These are phyloP conservation scores for Montipora foliosa DNA, from an alignment of 64 coral and sea anemone genomes.

Conservation along the genomic window DNA sequence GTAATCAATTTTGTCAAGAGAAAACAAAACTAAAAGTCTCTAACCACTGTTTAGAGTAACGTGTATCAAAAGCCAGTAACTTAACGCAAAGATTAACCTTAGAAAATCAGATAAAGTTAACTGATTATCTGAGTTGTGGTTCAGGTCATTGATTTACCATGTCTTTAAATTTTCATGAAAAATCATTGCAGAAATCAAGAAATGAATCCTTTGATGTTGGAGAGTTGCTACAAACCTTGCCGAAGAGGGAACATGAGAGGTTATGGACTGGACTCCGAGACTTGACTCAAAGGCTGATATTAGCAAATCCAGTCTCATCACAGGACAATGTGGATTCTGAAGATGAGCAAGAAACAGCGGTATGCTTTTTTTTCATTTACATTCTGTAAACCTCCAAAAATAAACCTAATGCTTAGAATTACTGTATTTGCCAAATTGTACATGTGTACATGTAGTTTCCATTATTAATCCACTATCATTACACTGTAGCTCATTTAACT, in stretches of 20 bases:
- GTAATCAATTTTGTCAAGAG: too few species aligned
- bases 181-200: conserved; percentile 70
- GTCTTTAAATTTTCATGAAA: background rate
- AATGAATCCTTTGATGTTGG: conserved; percentile 89
- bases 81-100: too few species aligned
- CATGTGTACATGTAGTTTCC: too few species aligned
- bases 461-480: too few species aligned
- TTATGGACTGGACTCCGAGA: conserved; percentile 75
- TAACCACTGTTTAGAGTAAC: too few species aligned
- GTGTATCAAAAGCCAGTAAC: too few species aligned
- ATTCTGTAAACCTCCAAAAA: background rate
- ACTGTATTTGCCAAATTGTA: too few species aligned
- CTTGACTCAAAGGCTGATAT: conserved; percentile 30
- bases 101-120: too few species aligned
- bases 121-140: too few species aligned
- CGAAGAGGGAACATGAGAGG: conserved; percentile 81
- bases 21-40: too few species aligned
- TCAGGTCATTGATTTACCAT: background rate
- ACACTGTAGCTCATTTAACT: too few species aligned
- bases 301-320: conserved; percentile 5
- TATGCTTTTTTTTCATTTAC: background rate
- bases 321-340: conserved; percentile 39
- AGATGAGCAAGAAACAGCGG: conserved; percentile 15
- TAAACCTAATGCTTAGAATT: too few species aligned
- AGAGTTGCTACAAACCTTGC: conserved; percentile 83